Evolutionary conservation across 1,140 invertebrate species (phyloP).

Genomic region (Listronotus oregonensis): DNA sequence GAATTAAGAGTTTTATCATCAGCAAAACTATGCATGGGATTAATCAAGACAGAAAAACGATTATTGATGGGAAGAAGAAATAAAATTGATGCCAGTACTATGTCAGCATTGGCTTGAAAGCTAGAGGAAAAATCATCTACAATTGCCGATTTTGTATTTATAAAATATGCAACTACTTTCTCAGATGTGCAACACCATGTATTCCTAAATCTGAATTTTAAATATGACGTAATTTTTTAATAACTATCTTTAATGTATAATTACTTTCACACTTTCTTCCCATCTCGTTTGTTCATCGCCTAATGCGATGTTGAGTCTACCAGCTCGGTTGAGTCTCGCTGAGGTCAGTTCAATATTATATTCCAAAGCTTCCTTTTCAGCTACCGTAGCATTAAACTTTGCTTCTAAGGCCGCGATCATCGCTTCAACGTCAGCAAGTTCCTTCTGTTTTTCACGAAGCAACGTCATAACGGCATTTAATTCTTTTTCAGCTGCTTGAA

Average conservation of each 20-base stretch:
- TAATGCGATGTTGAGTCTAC: constrained; percentile 80
- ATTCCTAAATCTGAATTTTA: no score
- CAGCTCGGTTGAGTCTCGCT: constrained; percentile 76
- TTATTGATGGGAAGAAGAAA: no score
- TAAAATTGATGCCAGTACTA: no score
- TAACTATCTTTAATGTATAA: no score
- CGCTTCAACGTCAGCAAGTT: constrained; percentile 73
- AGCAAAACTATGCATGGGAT: no score
- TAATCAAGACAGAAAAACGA: no score
- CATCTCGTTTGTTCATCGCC: constrained; percentile 84
- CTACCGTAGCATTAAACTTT: constrained; percentile 55
- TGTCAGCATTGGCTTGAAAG: no score
- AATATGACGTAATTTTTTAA: no score
- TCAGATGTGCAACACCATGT: no score
- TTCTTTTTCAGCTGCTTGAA: constrained; percentile 74
- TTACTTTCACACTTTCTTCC: constrained; percentile 74
- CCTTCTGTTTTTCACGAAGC: constrained; percentile 78
- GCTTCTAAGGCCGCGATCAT: constrained; percentile 60
- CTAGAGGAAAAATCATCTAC: constrained; percentile 22
- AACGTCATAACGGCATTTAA: constrained; percentile 76
- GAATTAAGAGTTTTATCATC: no score
- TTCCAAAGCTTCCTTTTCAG: constrained; percentile 69
- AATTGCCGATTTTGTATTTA: no score
- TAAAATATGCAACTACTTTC: no score
- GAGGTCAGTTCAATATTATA: constrained; percentile 79